phyloP scores from a whole-genome alignment of 2,888 invertebrate species.

The Idaea biselata region DNA sequence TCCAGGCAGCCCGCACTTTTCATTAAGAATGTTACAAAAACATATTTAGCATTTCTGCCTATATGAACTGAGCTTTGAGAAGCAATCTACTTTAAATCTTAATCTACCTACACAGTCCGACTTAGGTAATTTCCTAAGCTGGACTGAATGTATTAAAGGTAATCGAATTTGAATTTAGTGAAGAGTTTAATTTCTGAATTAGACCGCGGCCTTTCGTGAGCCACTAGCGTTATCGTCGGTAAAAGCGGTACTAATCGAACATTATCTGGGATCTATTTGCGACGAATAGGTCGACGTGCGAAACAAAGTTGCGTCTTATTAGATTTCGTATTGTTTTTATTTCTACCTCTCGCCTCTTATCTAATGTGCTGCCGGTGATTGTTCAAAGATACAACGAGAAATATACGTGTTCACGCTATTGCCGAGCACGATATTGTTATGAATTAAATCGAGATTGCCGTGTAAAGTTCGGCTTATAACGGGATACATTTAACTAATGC shows the following conservation, averaged over 20 bases:
- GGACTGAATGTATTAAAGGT: no score
- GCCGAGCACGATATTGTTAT: no score
- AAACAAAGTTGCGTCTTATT: slow-evolving; percentile 46
- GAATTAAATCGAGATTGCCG: no score
- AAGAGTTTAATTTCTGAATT: not conserved
- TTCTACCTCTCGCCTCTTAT: slow-evolving; percentile 21
- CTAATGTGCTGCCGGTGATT: slow-evolving; percentile 17
- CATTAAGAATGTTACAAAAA: no score
- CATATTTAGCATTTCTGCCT: no score
- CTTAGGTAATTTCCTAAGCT: no score
- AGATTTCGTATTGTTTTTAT: slow-evolving; percentile 46
- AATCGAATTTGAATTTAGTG: not conserved
- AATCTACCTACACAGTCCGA: no score
- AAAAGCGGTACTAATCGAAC: slow-evolving; percentile 39
- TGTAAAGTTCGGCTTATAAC: no score
- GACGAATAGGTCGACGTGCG: slow-evolving; percentile 44
- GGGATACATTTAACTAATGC: not conserved
- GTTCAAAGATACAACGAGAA: slow-evolving; percentile 17
- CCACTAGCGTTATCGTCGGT: slow-evolving; percentile 14
- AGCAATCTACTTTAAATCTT: no score
- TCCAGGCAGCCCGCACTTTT: no score
- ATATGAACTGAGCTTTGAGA: no score
- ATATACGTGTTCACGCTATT: no score
- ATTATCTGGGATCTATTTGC: slow-evolving; percentile 47
- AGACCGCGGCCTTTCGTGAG: not conserved